These are phyloP conservation scores for Cremastinae sp. DNA, from an alignment of 2,888 invertebrate species.

Conservation along the genomic window DNA sequence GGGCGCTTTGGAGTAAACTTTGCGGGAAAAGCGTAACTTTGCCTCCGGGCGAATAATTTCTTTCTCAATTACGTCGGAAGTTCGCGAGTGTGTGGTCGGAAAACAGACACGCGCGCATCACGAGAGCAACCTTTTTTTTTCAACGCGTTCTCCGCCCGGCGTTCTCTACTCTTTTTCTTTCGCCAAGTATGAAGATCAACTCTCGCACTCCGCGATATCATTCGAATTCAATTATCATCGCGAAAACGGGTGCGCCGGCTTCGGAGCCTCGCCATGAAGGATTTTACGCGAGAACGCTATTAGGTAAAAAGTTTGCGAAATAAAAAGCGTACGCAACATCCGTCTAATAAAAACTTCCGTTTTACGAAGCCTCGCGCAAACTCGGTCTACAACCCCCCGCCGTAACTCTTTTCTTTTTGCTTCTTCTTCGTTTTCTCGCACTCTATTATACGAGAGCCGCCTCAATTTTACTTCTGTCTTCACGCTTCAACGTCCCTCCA, in stretches of 20 bases:
- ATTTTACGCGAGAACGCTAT: too few species aligned
- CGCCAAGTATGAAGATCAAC: too few species aligned
- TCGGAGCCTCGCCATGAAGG: too few species aligned
- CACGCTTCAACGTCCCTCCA: neutral
- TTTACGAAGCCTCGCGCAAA: neutral
- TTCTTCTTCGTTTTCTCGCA: neutral
- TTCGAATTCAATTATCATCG: too few species aligned
- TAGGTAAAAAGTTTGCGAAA: too few species aligned
- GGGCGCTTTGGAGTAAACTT: conserved; percentile 20
- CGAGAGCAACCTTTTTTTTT: conserved; percentile 4
- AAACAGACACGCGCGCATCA: neutral
- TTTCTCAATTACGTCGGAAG: conserved; percentile 35
- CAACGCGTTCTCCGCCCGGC: too few species aligned
- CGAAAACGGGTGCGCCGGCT: too few species aligned
- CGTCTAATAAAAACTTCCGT: too few species aligned
- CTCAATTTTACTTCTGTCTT: neutral
- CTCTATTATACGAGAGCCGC: neutral
- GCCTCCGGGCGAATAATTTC: conserved; percentile 39
- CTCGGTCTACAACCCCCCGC: neutral
- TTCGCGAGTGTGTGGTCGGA: neutral
- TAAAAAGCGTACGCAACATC: too few species aligned
- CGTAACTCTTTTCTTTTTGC: neutral
- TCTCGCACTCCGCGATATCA: too few species aligned
- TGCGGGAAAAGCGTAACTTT: conserved; percentile 26
- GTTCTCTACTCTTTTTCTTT: too few species aligned